Conservation (phyloP, 2,888 invertebrate genomes). For the Acronicta psi region DNA sequence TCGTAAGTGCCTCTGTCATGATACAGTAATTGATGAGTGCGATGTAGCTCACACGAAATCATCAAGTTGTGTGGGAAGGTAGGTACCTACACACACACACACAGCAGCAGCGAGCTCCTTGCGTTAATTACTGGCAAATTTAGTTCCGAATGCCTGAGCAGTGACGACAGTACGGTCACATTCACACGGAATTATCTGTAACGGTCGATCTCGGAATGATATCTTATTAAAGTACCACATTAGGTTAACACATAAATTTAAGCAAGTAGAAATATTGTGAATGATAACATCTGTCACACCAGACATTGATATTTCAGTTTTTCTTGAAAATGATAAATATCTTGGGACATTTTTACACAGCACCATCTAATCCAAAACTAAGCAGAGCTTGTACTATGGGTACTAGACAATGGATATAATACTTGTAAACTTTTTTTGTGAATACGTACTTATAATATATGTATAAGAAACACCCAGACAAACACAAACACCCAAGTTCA, state of each 20-base stretch:
- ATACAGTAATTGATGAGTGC: conserved; percentile 10
- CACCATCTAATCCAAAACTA: too few relatives aligned
- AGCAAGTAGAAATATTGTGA: neutral
- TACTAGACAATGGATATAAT: too few relatives aligned
- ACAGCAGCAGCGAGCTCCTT: conserved; percentile 1
- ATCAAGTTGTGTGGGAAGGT: neutral
- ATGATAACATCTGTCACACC: too few relatives aligned
- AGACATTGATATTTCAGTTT: too few relatives aligned
- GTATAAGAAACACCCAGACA: too few relatives aligned
- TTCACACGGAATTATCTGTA: conserved; percentile 15
- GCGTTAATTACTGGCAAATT: conserved; percentile 31
- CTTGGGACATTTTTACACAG: too few relatives aligned
- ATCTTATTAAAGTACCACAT: conserved; percentile 15
- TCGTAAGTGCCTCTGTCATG: conserved; percentile 5
- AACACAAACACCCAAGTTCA: too few relatives aligned
- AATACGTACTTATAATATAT: too few relatives aligned
- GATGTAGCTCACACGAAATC: neutral
- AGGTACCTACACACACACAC: conserved; percentile 4
- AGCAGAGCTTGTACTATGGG: too few relatives aligned
- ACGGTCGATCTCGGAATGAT: conserved; percentile 14
- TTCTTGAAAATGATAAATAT: too few relatives aligned
- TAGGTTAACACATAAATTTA: conserved; percentile 3
- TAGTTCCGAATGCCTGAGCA: conserved; percentile 36
- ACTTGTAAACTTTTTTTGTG: too few relatives aligned
- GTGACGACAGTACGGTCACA: conserved; percentile 19